phyloP scores from a whole-genome alignment of 64 coral and sea anemone genomes.

The Stichodactyla mertensii region DNA sequence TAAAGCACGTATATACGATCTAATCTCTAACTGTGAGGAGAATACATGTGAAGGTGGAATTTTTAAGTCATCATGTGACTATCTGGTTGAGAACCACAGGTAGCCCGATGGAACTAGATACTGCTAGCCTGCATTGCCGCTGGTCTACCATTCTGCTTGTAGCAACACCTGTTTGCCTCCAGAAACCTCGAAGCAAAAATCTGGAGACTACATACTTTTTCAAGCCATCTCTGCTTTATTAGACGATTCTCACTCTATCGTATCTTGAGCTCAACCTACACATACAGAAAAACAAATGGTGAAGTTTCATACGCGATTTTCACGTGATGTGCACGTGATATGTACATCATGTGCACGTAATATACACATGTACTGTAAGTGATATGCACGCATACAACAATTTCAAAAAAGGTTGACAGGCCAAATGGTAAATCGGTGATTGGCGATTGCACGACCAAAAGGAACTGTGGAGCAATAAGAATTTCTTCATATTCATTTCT shows the following conservation, averaged over 20 bases:
- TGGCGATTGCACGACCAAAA: too few relatives aligned
- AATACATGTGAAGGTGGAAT: not conserved
- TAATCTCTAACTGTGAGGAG: not conserved
- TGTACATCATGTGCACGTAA: not conserved
- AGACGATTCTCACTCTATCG: conserved; percentile 7
- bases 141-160: not conserved
- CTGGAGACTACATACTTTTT: not conserved
- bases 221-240: not conserved
- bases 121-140: not conserved
- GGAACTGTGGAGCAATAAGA: too few relatives aligned
- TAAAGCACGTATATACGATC: not conserved
- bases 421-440: too few relatives aligned
- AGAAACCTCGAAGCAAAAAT: too few relatives aligned
- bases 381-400: too few relatives aligned
- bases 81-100: not conserved
- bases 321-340: not conserved
- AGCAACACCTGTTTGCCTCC: not conserved
- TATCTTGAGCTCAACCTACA: not conserved
- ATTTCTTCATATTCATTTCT: too few relatives aligned
- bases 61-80: not conserved
- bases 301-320: not conserved
- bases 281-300: not conserved
- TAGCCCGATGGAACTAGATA: not conserved
- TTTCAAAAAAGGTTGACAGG: too few relatives aligned
- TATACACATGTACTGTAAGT: too few relatives aligned